Conservation (phyloP, 2,113 vertebrate genomes). For the Saccopteryx bilineata region DNA sequence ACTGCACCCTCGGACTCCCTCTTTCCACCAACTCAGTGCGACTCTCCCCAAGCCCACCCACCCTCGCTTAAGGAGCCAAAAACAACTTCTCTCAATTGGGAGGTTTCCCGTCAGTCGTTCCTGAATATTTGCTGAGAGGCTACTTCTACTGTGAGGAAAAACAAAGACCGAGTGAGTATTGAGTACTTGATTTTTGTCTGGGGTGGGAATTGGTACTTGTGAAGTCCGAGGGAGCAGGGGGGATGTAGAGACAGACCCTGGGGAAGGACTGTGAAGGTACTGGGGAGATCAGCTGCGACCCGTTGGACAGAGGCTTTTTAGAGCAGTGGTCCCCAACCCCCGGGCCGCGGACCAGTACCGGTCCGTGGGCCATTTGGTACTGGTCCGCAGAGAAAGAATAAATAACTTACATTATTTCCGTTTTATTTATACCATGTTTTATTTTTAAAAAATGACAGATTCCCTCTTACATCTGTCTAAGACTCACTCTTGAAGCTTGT, state of each 20-base stretch:
- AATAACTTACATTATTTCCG: too few relatives aligned
- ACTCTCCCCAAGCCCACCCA: constrained; percentile 32
- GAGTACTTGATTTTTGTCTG: not conserved
- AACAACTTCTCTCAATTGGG: not conserved
- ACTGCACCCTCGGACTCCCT: not conserved
- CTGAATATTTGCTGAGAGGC: not conserved
- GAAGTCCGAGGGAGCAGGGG: not conserved
- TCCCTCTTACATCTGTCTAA: too few relatives aligned
- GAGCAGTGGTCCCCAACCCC: not conserved
- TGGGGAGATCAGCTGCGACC: not conserved
- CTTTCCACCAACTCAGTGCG: not conserved
- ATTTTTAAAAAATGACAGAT: too few relatives aligned
- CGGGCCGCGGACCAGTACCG: too few relatives aligned
- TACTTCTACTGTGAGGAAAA: not conserved
- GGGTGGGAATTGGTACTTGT: not conserved
- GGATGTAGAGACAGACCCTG: not conserved
- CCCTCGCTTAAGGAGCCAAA: constrained; percentile 3
- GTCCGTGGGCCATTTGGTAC: too few relatives aligned
- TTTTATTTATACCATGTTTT: too few relatives aligned
- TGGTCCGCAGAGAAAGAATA: too few relatives aligned
- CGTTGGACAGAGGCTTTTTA: constrained; percentile 41
- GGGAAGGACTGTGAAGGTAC: not conserved
- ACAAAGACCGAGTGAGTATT: not conserved
- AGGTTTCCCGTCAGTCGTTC: not conserved
- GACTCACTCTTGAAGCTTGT: too few relatives aligned